Conservation (phyloP, 2,797 vertebrate species). For the Neomorphus geoffroyi region DNA sequence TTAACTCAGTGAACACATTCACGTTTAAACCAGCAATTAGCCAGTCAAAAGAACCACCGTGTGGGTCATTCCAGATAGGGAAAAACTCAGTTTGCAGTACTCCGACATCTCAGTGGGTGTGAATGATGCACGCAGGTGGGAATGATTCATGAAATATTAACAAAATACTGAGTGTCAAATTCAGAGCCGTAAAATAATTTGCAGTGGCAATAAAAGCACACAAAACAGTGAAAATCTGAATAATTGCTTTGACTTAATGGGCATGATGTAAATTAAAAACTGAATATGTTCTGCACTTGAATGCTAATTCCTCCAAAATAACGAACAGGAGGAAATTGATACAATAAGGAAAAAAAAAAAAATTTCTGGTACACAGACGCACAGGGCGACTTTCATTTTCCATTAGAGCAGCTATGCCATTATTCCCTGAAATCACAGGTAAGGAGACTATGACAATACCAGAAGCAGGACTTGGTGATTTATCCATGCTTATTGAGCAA, state of each 20-base stretch:
- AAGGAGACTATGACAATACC: background rate
- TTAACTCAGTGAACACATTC: background rate
- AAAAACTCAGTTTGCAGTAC: background rate
- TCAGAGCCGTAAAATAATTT: background rate
- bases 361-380: background rate
- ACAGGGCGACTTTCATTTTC: background rate
- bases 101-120: background rate
- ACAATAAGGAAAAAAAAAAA: background rate
- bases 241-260: background rate
- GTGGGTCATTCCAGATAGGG: background rate
- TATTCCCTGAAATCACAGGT: background rate
- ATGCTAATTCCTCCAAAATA: background rate
- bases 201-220: background rate
- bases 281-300: background rate
- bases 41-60: background rate
- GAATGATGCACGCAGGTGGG: background rate
- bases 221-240: background rate
- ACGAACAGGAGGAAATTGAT: background rate
- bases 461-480: background rate
- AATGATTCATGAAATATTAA: slow-evolving; percentile 22
- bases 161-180: slow-evolving; percentile 18
- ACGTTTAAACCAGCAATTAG: background rate
- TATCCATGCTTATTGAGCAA: background rate
- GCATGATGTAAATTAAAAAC: background rate
- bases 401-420: background rate